A percentile compares a stretch with the other conserved stretches of the same genome.
phyloP scores from a whole-genome alignment of 2,888 invertebrate genomes.

The Clunio marinus region DNA sequence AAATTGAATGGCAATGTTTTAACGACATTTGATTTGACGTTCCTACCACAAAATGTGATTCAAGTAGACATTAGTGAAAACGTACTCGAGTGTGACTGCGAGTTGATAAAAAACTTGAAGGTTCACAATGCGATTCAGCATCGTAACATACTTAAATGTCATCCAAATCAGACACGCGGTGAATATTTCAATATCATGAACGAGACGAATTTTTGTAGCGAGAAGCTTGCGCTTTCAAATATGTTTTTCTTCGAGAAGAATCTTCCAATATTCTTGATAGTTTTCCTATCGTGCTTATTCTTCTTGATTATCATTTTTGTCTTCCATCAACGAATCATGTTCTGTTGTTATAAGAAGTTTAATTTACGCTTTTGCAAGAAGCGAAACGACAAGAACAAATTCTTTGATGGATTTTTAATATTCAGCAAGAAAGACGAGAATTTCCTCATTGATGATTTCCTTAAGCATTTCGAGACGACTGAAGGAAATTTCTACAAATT shows the following conservation, averaged over 20 bases:
- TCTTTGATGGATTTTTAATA: conserved; percentile 34
- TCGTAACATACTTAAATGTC: conserved; percentile 23
- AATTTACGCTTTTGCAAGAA: conserved; percentile 30
- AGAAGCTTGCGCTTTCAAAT: conserved; percentile 24
- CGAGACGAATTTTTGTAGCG: conserved; percentile 35
- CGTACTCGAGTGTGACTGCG: conserved; percentile 35
- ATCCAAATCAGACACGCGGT: conserved; percentile 32
- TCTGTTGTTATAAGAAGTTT: conserved; percentile 38
- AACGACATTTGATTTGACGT: conserved; percentile 23
- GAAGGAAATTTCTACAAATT: conserved; percentile 38
- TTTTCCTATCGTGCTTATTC: conserved; percentile 29
- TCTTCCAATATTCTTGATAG: conserved; percentile 32
- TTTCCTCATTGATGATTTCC: conserved; percentile 36
- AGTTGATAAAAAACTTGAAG: conserved; percentile 28
- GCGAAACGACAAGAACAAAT: conserved; percentile 39
- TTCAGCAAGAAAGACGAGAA: conserved; percentile 38
- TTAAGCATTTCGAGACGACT: conserved; percentile 37
- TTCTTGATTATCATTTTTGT: conserved; percentile 24
- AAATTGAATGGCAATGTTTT: conserved; percentile 24
- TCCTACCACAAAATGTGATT: conserved; percentile 20
- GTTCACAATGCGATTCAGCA: neutral
- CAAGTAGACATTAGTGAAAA: conserved; percentile 27
- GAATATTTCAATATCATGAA: conserved; percentile 27
- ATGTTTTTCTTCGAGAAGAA: conserved; percentile 38
- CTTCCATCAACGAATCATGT: conserved; percentile 33